phyloP scores from a whole-genome alignment of 2,113 vertebrate species.

The Podiceps cristatus region DNA sequence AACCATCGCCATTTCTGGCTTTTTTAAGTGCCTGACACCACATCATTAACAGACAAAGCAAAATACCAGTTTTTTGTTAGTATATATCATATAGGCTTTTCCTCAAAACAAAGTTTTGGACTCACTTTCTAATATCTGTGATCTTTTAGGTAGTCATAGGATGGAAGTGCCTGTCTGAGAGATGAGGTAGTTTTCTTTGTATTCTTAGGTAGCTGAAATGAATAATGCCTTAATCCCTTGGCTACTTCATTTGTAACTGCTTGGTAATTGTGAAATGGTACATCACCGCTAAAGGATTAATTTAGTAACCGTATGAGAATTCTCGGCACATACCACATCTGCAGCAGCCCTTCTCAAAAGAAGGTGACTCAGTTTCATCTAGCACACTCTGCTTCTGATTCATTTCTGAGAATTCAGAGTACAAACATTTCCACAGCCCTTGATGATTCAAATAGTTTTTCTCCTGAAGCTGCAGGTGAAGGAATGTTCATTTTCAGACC shows the following conservation, averaged over 20 bases:
- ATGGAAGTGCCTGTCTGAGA: slow-evolving; percentile 36
- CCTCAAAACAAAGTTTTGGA: not conserved
- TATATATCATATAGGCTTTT: not conserved
- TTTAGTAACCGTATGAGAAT: slow-evolving; percentile 43
- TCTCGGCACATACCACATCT: slow-evolving; percentile 34
- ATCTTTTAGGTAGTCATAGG: not conserved
- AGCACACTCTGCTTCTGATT: slow-evolving; percentile 18
- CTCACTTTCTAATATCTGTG: not conserved
- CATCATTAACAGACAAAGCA: not conserved
- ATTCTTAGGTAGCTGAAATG: slow-evolving; percentile 56
- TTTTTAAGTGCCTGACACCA: not conserved
- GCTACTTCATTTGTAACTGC: slow-evolving; percentile 60
- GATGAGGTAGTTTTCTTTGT: slow-evolving; percentile 29
- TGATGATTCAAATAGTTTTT: not conserved
- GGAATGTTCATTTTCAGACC: slow-evolving; percentile 1
- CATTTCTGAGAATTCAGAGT: not conserved
- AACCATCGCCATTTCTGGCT: not conserved
- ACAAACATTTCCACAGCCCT: not conserved
- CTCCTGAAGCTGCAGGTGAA: not conserved
- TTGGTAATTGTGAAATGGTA: slow-evolving; percentile 59
- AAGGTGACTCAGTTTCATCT: slow-evolving; percentile 54
- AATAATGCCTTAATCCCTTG: slow-evolving; percentile 53
- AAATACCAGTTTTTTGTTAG: not conserved
- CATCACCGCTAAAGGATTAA: slow-evolving; percentile 54
- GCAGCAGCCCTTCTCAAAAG: slow-evolving; percentile 28